phyloP scores from a whole-genome alignment of 2,113 vertebrate genomes.

The Cephalopterus ornatus region DNA sequence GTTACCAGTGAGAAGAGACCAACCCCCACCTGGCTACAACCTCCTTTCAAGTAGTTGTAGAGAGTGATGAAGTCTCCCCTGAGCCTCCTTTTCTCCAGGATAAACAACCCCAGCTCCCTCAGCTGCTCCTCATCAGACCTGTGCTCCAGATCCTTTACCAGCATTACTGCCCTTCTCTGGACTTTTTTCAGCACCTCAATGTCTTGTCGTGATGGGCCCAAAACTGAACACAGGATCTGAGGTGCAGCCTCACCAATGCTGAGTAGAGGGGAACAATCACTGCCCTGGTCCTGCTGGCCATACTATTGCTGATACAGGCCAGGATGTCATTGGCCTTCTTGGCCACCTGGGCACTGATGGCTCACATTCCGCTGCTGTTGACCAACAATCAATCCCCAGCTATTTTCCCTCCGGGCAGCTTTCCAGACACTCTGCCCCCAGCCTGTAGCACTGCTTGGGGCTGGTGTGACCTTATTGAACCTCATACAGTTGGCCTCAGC shows the following conservation, averaged over 20 bases:
- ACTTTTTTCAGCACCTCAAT: neutral
- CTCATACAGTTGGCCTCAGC: neutral
- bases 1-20: neutral
- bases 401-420: fast-evolving
- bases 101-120: neutral
- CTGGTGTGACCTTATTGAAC: neutral
- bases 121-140: neutral
- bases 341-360: neutral
- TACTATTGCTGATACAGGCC: neutral
- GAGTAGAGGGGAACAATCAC: neutral
- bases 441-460: neutral
- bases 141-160: neutral
- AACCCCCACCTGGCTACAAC: fast-evolving
- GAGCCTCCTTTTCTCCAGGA: neutral
- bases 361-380: fast-evolving
- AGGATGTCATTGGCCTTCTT: neutral
- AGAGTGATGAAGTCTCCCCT: fast-evolving
- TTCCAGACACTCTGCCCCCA: neutral
- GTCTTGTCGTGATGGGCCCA: neutral
- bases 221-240: neutral
- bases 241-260: neutral
- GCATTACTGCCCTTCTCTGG: fast-evolving
- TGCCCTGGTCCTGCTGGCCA: neutral
- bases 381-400: neutral
- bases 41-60: neutral